Base-by-base conservation (phyloP, 1,140 invertebrate genomes). In the Halesus radiatus region DNA sequence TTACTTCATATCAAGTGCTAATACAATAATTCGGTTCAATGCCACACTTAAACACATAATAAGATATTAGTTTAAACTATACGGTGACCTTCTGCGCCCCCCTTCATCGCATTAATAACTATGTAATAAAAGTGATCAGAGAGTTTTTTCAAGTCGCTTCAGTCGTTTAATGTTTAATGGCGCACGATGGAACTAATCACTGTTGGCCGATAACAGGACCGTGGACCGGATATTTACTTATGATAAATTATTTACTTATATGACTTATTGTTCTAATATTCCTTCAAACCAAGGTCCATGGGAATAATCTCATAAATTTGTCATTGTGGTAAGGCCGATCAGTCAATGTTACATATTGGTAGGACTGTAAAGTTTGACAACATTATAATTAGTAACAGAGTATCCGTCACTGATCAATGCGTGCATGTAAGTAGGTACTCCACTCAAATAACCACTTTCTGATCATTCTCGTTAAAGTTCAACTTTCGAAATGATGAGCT, bases 11-110 rank as follows among this genome's bases (percentile, higher is more conserved):
- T 29, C 13, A 66, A 26, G 16, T 56, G n/a, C 54, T 56, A 56
- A 7, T 18, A 22, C n/a, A n/a, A n/a, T 15, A 23, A 60, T 60
- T 60, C 58, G 23, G 37, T 32, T 68, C 64, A 68, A 68, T 68
- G 64, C 64, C 64, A 68, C 13, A n/a, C 32, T 29, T n/a, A 58
- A 8, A 8, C 7, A 32, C n/a, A 66, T 32, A 72, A 45, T 66
- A 72, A 20, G 45, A 72, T 72, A 72, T 53, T 23, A 72, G 50
- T 72, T 50, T 72, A 52, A 72, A 72, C 68, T 52, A 50, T 37
- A 54, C 26, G 6, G 0, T 72, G 68, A 53, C 68, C 45, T 72
- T 72, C 32, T 20, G 37, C 32, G 66, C 18, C 66, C 66, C 20
- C 66, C n/a, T n/a, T 22, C 37, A 13, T 45, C 37, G 37, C 13